Evolutionary conservation across 2,797 vertebrate species (phyloP).

Genomic region (Myotis myotis): DNA sequence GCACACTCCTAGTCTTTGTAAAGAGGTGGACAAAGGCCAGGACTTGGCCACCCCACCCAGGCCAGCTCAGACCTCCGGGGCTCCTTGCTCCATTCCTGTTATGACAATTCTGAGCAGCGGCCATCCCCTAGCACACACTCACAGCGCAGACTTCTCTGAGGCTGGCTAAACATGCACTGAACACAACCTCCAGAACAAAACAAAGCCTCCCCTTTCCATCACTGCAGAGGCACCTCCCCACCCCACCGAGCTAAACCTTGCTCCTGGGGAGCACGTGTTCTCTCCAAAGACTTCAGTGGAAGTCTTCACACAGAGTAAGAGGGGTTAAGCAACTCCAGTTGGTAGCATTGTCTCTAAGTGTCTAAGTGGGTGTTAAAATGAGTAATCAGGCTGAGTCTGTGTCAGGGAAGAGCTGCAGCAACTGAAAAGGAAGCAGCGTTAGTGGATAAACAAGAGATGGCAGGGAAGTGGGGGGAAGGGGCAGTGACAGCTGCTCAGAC

Average conservation of each 20-base stretch:
- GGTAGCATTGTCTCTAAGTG: conserved; percentile 13
- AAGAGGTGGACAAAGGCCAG: background rate
- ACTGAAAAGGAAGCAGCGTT: background rate
- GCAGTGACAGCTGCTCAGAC: background rate
- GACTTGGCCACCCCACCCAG: background rate
- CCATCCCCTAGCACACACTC: background rate
- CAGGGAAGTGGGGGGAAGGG: background rate
- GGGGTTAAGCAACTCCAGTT: background rate
- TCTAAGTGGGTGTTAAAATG: conserved; percentile 24
- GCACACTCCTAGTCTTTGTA: background rate
- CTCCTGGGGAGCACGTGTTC: background rate
- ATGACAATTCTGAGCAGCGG: background rate
- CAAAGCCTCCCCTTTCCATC: background rate
- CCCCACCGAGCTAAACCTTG: background rate
- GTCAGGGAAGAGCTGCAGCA: background rate
- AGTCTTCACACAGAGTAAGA: background rate
- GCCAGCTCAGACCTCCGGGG: background rate
- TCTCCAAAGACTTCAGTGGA: background rate
- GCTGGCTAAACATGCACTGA: background rate
- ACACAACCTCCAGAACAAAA: background rate
- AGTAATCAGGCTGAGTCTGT: background rate
- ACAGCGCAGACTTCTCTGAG: background rate
- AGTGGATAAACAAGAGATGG: background rate
- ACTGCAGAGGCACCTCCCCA: background rate
- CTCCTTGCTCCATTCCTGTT: background rate